A percentile compares a stretch with the other conserved stretches of the same genome.
Evolutionary conservation across 2,797 vertebrate genomes (phyloP).

Genomic region (Sebastes vulpes): DNA sequence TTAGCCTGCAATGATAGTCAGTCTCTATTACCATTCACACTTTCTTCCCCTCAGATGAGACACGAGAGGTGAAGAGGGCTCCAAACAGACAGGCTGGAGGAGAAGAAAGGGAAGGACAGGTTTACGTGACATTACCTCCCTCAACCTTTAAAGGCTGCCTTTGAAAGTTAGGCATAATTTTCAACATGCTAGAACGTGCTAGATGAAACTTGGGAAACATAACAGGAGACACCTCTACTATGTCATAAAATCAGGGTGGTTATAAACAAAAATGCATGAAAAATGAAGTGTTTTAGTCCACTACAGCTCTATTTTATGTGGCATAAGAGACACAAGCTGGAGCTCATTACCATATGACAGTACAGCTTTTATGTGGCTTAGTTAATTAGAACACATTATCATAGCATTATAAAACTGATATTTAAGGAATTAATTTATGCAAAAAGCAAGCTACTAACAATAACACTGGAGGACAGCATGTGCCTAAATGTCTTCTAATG

Average conservation of each 20-base stretch:
- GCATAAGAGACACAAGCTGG: neutral
- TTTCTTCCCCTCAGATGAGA: slow-evolving; percentile 31
- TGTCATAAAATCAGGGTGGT: neutral
- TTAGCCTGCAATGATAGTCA: slow-evolving; percentile 77
- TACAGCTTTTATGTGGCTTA: slow-evolving; percentile 27
- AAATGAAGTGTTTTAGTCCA: neutral
- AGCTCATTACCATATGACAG: slow-evolving; percentile 31
- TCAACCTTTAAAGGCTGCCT: slow-evolving; percentile 68
- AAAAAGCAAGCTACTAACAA: slow-evolving; percentile 16
- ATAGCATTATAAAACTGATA: slow-evolving; percentile 25
- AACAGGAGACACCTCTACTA: neutral
- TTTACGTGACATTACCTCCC: slow-evolving; percentile 72
- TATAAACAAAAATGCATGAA: slow-evolving; percentile 4
- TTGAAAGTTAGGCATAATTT: slow-evolving; percentile 3
- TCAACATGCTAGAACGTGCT: neutral
- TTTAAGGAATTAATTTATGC: slow-evolving; percentile 21
- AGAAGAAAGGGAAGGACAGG: slow-evolving; percentile 58
- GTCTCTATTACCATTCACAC: slow-evolving; percentile 85
- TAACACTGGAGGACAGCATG: neutral
- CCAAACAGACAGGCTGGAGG: slow-evolving; percentile 81
- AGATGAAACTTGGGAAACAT: neutral
- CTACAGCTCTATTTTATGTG: slow-evolving; percentile 10
- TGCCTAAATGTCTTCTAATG: neutral
- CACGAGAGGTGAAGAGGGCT: slow-evolving; percentile 53
- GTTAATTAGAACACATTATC: slow-evolving; percentile 50